phyloP scores from a whole-genome alignment of 1,140 invertebrate genomes.

The Brachionus calyciflorus region DNA sequence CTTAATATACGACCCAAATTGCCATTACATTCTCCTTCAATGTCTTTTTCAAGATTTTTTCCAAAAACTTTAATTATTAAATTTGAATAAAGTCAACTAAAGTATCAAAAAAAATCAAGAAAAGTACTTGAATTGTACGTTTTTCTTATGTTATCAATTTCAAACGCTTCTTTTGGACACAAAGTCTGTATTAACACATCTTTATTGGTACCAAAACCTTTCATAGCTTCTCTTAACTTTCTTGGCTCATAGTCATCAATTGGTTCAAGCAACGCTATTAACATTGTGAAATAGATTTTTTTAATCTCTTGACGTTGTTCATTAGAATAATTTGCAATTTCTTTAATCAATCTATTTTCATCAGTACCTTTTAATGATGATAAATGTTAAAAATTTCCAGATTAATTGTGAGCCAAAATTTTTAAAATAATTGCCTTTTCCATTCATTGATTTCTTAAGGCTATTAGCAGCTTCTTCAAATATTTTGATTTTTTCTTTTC shows the following conservation, averaged over 20 bases:
- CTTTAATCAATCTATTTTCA: constrained; percentile 24
- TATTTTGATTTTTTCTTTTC: neutral
- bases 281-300: constrained; percentile 10
- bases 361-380: constrained; percentile 46
- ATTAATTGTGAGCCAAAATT: neutral
- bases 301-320: constrained; percentile 37
- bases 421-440: neutral
- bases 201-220: constrained; percentile 49
- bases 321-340: constrained; percentile 4
- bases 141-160: constrained; percentile 29
- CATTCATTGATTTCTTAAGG: neutral
- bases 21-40: constrained; percentile 59
- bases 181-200: constrained; percentile 3
- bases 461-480: neutral
- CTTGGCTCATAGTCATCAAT: constrained; percentile 55
- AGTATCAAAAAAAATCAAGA: no score
- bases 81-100: constrained; percentile 25
- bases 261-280: constrained; percentile 73
- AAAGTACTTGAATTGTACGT: constrained; percentile 18
- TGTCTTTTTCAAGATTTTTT: constrained; percentile 57
- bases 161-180: constrained; percentile 33
- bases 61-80: constrained; percentile 55
- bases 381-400: neutral
- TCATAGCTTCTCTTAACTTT: constrained; percentile 53
- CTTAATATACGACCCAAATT: constrained; percentile 58